Evolutionary conservation across 2,113 vertebrate genomes (phyloP), one percentile per base, ranked within the genome.

Genomic region (Bufo gargarizans): DNA sequence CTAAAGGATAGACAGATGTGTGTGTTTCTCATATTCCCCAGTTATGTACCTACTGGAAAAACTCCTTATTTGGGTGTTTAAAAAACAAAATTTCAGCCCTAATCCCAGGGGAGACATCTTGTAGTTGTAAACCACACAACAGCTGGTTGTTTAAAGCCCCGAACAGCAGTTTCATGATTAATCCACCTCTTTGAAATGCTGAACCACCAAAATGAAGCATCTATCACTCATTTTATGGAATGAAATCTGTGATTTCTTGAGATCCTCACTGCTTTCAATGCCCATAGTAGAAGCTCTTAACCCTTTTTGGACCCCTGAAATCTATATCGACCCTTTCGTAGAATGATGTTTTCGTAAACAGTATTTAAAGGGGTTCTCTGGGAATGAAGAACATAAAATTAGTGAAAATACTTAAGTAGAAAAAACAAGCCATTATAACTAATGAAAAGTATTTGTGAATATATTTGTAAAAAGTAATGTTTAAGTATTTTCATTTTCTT

Each of bases 141-240:
- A 94, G 93, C 93, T 96, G 94, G 93, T 89, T 92, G 85, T 94
- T 95, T 93, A 94, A 93, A 93, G 89, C 92, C 90, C 76, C 84
- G 90, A 94, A 93, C 91, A 93, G 90, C 91, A 93, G 92, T 93
- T 94, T 94, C 92, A 90, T 91, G 91, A 94, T 94, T 93, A 94
- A 95, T 94, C 92, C 90, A 92, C 90, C 91, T 92, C 89, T 94
- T 94, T 94, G 94, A 95, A 94, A 94, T 94, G 92, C 92, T 93
- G 92, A 92, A 91, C 90, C 92, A 90, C 72, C 83, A 59, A 76
- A 85, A 89, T 58, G 89, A 83, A 88, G 8, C 4, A 45, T 67
- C 78, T 45, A 81, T 88, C 84, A 86, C 65, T 87, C 85, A 89
- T 93, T 92, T 88, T 90, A 50, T 69, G 88, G 87, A 85, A 85